Evolutionary conservation across 2,888 invertebrate genomes (phyloP).

Genomic region (Drosophila paramelanica): DNA sequence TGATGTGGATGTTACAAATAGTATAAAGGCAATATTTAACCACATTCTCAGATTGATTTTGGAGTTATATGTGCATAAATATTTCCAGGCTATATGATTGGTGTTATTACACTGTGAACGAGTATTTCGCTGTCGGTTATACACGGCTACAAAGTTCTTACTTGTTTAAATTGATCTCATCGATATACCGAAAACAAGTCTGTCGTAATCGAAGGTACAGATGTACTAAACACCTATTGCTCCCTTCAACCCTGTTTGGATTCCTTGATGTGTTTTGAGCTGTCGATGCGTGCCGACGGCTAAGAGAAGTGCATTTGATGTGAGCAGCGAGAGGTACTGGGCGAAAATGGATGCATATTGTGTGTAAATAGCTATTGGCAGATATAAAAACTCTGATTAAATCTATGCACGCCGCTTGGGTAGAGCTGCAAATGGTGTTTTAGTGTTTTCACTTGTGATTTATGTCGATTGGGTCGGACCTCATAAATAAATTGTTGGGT

Average conservation of each 20-base stretch:
- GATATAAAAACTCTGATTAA: conserved; percentile 63
- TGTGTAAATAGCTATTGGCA: conserved; percentile 39
- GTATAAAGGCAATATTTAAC: too few relatives aligned
- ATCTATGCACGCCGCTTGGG: conserved; percentile 45
- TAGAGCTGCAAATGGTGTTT: conserved; percentile 41
- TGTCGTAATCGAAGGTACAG: not conserved
- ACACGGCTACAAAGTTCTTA: too few relatives aligned
- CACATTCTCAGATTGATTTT: too few relatives aligned
- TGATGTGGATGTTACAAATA: too few relatives aligned
- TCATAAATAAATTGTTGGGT: conserved; percentile 25
- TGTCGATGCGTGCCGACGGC: conserved; percentile 50
- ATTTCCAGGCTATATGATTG: too few relatives aligned
- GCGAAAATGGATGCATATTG: conserved; percentile 24
- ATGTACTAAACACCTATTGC: conserved; percentile 7
- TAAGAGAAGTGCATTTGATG: conserved; percentile 38
- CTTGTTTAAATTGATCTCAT: too few relatives aligned
- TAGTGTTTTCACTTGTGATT: conserved; percentile 64
- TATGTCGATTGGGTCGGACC: conserved; percentile 56
- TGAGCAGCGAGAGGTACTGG: conserved; percentile 28
- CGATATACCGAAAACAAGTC: not conserved
- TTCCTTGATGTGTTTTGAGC: conserved; percentile 29
- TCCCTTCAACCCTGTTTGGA: not conserved
- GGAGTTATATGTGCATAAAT: too few relatives aligned
- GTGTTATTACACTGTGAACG: too few relatives aligned
- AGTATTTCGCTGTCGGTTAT: too few relatives aligned